Evolutionary conservation across 2,797 vertebrate species (phyloP).

Genomic region (Argya squamiceps): DNA sequence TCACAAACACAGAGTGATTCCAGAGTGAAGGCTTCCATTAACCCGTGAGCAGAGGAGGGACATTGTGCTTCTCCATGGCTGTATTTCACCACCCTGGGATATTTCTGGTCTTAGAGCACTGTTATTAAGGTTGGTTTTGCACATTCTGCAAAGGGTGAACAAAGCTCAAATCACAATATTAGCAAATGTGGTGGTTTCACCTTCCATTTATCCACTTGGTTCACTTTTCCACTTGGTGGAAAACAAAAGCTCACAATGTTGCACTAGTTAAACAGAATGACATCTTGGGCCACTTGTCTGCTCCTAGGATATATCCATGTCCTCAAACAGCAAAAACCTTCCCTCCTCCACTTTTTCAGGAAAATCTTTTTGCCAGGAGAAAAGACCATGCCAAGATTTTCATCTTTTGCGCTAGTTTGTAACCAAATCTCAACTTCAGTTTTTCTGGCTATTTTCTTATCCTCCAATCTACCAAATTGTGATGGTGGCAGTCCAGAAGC

Average conservation of each 20-base stretch:
- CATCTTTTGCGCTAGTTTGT: not conserved
- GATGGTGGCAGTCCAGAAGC: not conserved
- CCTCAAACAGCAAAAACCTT: not conserved
- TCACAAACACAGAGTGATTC: not conserved
- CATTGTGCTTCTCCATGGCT: fast-evolving
- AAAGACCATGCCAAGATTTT: not conserved
- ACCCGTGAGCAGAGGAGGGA: not conserved
- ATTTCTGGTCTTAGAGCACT: not conserved
- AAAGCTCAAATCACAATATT: not conserved
- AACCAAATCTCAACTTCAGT: not conserved
- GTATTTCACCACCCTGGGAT: not conserved
- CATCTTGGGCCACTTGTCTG: not conserved
- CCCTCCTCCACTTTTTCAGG: not conserved
- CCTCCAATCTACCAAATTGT: not conserved
- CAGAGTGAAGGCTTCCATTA: not conserved
- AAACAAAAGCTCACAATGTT: not conserved
- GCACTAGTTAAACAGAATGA: not conserved
- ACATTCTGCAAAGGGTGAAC: not conserved
- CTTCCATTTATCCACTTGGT: not conserved
- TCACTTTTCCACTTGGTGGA: no score
- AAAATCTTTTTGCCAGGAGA: not conserved
- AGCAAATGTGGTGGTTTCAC: not conserved
- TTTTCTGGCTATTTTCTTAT: not conserved
- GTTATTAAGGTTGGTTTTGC: not conserved
- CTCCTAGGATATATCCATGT: not conserved